Evolutionary conservation across 2,888 invertebrate species (phyloP), one percentile per base, ranked within the genome.

Genomic region (Itoplectis maculator): DNA sequence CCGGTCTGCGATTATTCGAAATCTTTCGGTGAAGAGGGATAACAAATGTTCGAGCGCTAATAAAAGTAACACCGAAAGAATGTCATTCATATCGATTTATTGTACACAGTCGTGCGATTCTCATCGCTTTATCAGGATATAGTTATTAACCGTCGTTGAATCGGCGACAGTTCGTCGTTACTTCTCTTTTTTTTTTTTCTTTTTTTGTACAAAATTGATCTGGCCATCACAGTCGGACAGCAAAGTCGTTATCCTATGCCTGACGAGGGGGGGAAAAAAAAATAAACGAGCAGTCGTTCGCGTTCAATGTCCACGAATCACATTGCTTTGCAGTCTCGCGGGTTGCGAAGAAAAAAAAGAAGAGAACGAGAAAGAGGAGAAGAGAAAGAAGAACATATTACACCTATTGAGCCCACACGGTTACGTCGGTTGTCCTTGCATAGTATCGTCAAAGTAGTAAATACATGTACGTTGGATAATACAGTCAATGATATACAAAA

Each of bases 401-500:
- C 68, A 82, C 40, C 66, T 76, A 79, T 79, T 79, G 82, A 82
- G 82, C 79, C 82, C 79, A 78, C 81, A 61, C 78, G 45, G 45
- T 74, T 54, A 79, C 68, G 82, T 79, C 76, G 82, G 66, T 82
- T 73, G 79, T 63, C 86, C 78, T 56, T 84, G 85, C 84, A 84
- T 87, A 87, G 84, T 86, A 86, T 83, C 86, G 82, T 87, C 74
- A 61, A 83, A 83, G 82, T 65, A 87, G 83, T 84, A 37, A 86
- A 82, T 88, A 87, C 84, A 54, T 45, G 54, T 73, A 78, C 72
- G 70, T 72, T 70, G 80, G n/a, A 80, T 81, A 88, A 80, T 87
- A 85, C 85, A 87, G 87, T 91, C 88, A 88, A 85, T 86, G 86
- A 88, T 87, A 86, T 91, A 91, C 87, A 90, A 91, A 90, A 91